Evolutionary conservation across 1,140 invertebrate species (phyloP).

Genomic region (Brachionus rubens): DNA sequence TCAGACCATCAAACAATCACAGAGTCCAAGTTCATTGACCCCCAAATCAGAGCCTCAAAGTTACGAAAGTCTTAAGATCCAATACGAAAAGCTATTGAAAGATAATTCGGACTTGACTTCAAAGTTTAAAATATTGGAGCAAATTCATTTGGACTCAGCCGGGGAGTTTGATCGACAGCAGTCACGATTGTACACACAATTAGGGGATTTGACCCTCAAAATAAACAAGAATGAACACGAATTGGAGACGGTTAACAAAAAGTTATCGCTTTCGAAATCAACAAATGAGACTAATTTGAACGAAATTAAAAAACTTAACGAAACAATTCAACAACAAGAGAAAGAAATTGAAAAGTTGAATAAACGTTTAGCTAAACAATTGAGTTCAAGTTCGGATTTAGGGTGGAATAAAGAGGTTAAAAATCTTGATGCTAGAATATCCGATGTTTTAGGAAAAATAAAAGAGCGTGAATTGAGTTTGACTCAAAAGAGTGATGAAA

Average conservation of each 20-base stretch:
- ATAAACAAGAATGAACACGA: not conserved
- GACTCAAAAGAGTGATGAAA: not conserved
- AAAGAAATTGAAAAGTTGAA: conserved; percentile 35
- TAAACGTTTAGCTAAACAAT: not conserved
- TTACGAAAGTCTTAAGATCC: not conserved
- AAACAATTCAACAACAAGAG: not conserved
- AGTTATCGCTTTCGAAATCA: not conserved
- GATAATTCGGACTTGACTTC: not conserved
- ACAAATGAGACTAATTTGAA: not conserved
- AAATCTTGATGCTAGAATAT: conserved; percentile 3
- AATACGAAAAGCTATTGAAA: conserved; percentile 18
- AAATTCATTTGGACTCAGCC: conserved; percentile 27
- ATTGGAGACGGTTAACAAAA: not conserved
- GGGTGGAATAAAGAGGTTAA: conserved; percentile 23
- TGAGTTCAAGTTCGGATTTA: not conserved
- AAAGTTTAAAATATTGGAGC: conserved; percentile 31
- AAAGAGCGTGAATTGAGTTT: conserved; percentile 5
- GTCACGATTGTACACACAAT: not conserved
- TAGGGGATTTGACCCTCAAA: not conserved
- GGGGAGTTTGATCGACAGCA: conserved; percentile 6
- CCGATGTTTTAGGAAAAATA: not conserved
- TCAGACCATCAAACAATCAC: not conserved
- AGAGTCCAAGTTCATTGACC: not conserved
- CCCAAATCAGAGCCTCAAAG: not conserved
- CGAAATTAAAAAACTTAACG: not conserved